Evolutionary conservation across 2,113 vertebrate species (phyloP), one percentile per base, ranked within the genome.

Genomic region (Siphamia tubifer): DNA sequence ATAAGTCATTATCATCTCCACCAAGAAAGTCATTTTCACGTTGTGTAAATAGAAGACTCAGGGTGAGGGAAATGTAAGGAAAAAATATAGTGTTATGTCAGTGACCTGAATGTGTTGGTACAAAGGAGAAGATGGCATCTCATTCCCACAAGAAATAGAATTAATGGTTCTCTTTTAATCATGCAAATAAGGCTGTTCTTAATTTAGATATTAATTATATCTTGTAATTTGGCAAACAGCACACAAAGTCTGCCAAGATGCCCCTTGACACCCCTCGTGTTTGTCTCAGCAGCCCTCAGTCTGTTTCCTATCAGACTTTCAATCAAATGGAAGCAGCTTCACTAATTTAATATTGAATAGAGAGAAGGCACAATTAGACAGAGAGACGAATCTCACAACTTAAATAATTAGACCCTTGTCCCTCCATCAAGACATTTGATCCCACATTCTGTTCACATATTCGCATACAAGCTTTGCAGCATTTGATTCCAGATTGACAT

Each of bases 191-290:
- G 61, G 45, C 36, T 55, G 39, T 69, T 71, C 81, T 82, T 86
- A 68, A 81, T 83, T 84, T 80, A 86, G 82, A 81, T 74, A 74
- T 86, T 79, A 84, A 87, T 89, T 83, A 81, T 39, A 35, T 71
- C 72, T 78, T 56, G 63, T 82, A 68, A 86, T 77, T 82, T 74
- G 79, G 72, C 79, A 67, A 79, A 79, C 57, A 28, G 63, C 30
- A 16, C 62, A 42, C 20, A 40, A 47, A 73, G 62, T 77, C 83
- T 81, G 79, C 64, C 68, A 60, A 72, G 67, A 53, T 57, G 55
- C 58, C 68, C 78, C 82, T 58, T 21, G 78, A 79, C 20, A 2
- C 32, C 82, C 53, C 48, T 62, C 7, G 5, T 68, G 58, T 53
- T 69, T 66, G 53, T 51, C 76, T 44, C 54, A 20, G 44, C 66